phyloP scores from a whole-genome alignment of 2,888 invertebrate genomes.

The Sesia apiformis region DNA sequence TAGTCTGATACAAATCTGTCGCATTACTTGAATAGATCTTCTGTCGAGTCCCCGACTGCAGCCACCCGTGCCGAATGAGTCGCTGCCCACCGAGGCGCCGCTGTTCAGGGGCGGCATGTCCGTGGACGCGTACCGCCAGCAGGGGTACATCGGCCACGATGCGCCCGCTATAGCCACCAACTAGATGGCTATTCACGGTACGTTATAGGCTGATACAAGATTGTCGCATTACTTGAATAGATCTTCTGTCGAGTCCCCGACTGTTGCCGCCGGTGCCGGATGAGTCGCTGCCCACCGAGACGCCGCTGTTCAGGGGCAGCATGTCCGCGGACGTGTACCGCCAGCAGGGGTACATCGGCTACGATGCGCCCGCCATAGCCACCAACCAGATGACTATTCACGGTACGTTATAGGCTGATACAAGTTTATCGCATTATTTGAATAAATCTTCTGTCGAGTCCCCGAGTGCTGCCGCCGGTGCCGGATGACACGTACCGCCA shows the following conservation, averaged over 20 bases:
- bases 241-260: conserved; percentile 57
- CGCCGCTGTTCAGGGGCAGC: conserved; percentile 58
- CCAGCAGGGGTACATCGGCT: conserved; percentile 7
- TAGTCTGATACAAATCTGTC: no score
- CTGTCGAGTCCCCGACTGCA: conserved; percentile 66
- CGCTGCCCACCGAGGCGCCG: conserved; percentile 62
- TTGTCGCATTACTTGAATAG: conserved; percentile 20
- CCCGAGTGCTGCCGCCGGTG: no score
- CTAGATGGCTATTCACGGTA: conserved; percentile 65
- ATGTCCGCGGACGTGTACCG: conserved; percentile 53
- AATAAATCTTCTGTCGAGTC: no score
- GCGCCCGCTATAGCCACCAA: conserved; percentile 43
- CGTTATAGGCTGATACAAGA: neutral
- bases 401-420: conserved; percentile 40
- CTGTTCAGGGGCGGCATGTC: conserved; percentile 61
- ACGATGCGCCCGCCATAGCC: conserved; percentile 28
- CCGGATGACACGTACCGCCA: no score
- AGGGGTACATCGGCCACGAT: conserved; percentile 7
- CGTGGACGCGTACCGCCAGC: conserved; percentile 35
- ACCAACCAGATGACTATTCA: conserved; percentile 64
- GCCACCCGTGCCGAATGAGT: conserved; percentile 76
- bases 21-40: conserved; percentile 34
- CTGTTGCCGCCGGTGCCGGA: conserved; percentile 78
- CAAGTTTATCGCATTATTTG: no score
- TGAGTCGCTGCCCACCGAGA: conserved; percentile 60